These are phyloP conservation scores for Boloria selene DNA, from an alignment of 2,888 invertebrate species.

Conservation along the genomic window DNA sequence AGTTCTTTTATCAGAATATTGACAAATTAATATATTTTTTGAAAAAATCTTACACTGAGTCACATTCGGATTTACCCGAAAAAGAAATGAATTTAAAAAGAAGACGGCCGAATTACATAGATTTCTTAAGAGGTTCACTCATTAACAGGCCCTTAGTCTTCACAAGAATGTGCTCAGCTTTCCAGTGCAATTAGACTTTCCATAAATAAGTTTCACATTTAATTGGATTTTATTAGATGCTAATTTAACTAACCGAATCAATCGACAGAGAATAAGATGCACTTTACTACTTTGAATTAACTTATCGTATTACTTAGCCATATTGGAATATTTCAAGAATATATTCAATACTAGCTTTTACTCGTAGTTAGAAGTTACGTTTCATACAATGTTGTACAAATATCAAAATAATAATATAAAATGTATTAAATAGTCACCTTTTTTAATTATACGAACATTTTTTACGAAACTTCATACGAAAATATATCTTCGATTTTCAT, in stretches of 20 bases:
- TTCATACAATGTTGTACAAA: too few species aligned
- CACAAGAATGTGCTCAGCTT: slow-evolving; percentile 41
- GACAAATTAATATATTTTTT: too few species aligned
- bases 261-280: not conserved
- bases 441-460: too few species aligned
- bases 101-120: slow-evolving; percentile 15
- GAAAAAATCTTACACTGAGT: too few species aligned
- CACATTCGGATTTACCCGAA: not conserved
- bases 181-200: slow-evolving; percentile 45
- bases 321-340: not conserved
- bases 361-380: too few species aligned
- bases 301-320: not conserved
- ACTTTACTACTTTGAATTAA: not conserved
- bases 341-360: not conserved
- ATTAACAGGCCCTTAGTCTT: slow-evolving; percentile 41
- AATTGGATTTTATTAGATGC: slow-evolving; percentile 32
- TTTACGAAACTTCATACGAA: too few species aligned
- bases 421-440: too few species aligned
- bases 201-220: slow-evolving; percentile 45
- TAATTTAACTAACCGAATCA: slow-evolving; percentile 11
- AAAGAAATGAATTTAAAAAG: slow-evolving; percentile 19
- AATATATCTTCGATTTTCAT: too few species aligned
- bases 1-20: too few species aligned
- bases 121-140: slow-evolving; percentile 36
- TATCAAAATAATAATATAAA: too few species aligned